These are phyloP conservation scores for Bombyx mori DNA, from an alignment of 1,140 invertebrate genomes.

Conservation along the genomic window ASM3026992v2 NC_085127.1:11143001-11143500, in stretches of 20 bases:
- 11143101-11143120: constrained; percentile 92
- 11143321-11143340: no score
- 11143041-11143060: constrained; percentile 91
- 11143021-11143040: background rate
- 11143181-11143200: constrained; percentile 4
- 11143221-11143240: background rate
- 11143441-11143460: no score
- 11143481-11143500: no score
- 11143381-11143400: no score
- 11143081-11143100: constrained; percentile 90
- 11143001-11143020: no score
- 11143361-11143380: no score
- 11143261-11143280: background rate
- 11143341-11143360: no score
- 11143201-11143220: constrained; percentile 2
- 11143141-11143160: constrained; percentile 94
- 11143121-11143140: constrained; percentile 98
- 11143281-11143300: constrained; percentile 1
- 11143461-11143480: no score
- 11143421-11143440: no score
- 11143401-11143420: no score
- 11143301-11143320: background rate
- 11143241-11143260: background rate
- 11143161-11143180: constrained; percentile 85
- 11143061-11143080: constrained; percentile 96